Base-by-base conservation (phyloP, 1,140 invertebrate genomes). In the Zaprionus vittiger region DNA sequence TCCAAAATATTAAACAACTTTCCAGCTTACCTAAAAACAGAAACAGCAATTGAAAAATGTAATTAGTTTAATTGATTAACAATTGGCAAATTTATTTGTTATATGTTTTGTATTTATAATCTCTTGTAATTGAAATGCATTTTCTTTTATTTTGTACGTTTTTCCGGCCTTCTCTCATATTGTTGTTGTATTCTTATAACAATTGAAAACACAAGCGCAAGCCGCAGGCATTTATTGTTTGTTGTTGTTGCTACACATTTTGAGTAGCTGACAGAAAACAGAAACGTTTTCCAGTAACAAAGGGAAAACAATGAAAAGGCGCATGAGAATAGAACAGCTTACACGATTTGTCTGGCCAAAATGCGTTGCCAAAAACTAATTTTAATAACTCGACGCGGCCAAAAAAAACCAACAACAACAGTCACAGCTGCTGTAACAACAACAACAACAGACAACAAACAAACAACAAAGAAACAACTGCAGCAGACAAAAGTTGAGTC, bases 321-420 rank as follows among this genome's bases (percentile, higher is more conserved):
- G 41, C 6, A 47, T 47, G 41, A 68, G 31, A 49, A 69, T 61
- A 37, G 37, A 85, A 55, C 55, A 66, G 73, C 44, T 79, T 81
- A 64, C 41, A 61, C 49, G 44, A 69, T 66, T 63, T 70, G 68
- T 15, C n/a, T 22, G 11, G 7, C 47, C 24, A 70, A 83, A 70
- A 70, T 79, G 77, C 63, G 77, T 83, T 78, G 70, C 31, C 66
- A 79, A 89, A 77, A 75, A 74, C 76, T 73, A 79, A 78, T 89
- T 87, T 87, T 76, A 89, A 89, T 83, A 87, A 79, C 83, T 79
- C 74, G 69, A 64, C 70, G 67, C 31, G 77, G 64, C 28, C 52
- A 20, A 67, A 68, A 67, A 79, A 73, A 41, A 65, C 54, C 49
- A 64, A 47, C 47, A 69, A 73, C 49, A 56, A 38, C 71, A 44